These are phyloP conservation scores for Hemistola chrysoprasaria DNA, from an alignment of 2,888 invertebrate species.

Conservation along the genomic window DNA sequence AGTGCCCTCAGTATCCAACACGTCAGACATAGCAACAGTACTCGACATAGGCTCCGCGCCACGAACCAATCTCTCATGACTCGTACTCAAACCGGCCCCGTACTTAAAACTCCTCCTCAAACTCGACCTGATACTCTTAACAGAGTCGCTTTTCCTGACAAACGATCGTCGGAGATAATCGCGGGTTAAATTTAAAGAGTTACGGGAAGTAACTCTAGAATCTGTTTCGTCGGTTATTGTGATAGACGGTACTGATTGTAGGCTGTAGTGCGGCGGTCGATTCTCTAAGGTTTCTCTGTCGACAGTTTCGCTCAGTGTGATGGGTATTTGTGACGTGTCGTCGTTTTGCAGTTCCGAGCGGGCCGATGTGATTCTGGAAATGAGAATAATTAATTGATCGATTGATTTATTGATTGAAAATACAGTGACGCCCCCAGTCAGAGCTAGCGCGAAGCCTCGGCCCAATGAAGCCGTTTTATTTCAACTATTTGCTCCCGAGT, in stretches of 20 bases:
- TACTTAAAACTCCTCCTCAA: constrained; percentile 68
- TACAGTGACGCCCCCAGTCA: no score
- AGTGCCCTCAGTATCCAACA: constrained; percentile 53
- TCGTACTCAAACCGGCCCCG: constrained; percentile 66
- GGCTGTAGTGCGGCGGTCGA: constrained; percentile 49
- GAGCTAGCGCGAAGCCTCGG: no score
- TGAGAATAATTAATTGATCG: neutral
- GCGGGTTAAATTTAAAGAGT: constrained; percentile 58
- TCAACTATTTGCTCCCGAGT: no score
- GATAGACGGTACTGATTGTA: constrained; percentile 44
- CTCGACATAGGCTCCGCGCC: constrained; percentile 83
- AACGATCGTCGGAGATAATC: constrained; percentile 67
- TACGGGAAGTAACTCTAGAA: constrained; percentile 45
- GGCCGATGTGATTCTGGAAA: constrained; percentile 60
- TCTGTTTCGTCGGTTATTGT: constrained; percentile 62
- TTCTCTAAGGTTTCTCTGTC: constrained; percentile 49
- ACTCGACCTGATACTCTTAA: constrained; percentile 68
- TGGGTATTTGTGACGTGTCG: constrained; percentile 62
- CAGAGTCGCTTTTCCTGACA: constrained; percentile 68
- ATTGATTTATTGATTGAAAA: neutral
- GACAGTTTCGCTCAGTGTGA: constrained; percentile 68
- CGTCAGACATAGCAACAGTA: constrained; percentile 73
- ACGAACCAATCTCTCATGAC: constrained; percentile 83
- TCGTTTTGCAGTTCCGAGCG: constrained; percentile 50
- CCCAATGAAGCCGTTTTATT: no score